These are phyloP conservation scores for Antheraea mylitta DNA, from an alignment of 1,140 invertebrate genomes.

Conservation along the genomic window DNA sequence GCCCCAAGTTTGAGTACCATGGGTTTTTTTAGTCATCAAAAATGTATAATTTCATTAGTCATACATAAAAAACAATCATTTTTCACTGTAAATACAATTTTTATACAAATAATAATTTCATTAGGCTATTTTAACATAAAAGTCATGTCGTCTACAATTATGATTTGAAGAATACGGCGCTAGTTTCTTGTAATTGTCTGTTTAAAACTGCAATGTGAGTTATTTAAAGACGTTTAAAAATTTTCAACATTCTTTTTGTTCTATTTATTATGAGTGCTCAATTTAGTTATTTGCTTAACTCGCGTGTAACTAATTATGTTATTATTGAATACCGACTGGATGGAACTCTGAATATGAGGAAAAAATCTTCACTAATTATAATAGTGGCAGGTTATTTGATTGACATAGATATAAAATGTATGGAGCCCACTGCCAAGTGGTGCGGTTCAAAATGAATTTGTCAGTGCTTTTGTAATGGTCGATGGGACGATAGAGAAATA, in stretches of 20 bases:
- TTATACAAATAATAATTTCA: background rate
- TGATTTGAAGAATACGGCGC: no score
- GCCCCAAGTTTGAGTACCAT: background rate
- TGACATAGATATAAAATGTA: no score
- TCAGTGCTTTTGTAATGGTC: no score
- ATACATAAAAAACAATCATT: background rate
- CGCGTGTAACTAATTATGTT: constrained; percentile 42
- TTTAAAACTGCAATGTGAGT: background rate
- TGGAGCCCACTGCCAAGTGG: no score
- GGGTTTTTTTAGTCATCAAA: background rate
- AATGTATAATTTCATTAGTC: background rate
- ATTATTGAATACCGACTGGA: background rate
- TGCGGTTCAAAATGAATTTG: no score
- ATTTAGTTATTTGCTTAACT: constrained; percentile 43
- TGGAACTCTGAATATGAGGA: background rate
- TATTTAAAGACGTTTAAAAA: background rate
- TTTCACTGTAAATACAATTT: background rate
- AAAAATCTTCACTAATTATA: background rate
- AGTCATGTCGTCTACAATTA: no score
- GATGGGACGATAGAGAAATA: no score
- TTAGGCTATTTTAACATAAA: background rate
- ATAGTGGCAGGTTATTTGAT: background rate
- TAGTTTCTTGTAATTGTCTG: no score
- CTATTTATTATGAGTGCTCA: constrained; percentile 43
- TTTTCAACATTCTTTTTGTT: background rate